phyloP scores from a whole-genome alignment of 1,140 invertebrate genomes.

The Mya arenaria region DNA sequence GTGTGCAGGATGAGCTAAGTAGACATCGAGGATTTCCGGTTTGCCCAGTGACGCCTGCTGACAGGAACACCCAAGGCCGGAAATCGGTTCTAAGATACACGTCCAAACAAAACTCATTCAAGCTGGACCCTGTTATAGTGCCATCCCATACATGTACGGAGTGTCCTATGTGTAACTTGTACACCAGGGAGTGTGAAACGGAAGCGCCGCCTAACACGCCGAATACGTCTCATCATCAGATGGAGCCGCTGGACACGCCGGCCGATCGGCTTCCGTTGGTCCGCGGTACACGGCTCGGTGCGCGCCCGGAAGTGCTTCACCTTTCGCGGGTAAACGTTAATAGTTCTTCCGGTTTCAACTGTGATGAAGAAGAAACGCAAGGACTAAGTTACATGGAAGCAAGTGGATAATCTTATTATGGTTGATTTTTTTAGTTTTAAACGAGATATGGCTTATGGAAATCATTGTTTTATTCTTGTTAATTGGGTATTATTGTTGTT shows the following conservation, averaged over 20 bases:
- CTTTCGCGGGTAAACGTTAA: not conserved
- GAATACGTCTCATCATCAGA: conserved; percentile 32
- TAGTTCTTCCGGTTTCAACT: not conserved
- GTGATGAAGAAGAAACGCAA: too few relatives aligned
- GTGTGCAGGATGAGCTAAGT: not conserved
- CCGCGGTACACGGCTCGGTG: not conserved
- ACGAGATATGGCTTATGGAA: too few relatives aligned
- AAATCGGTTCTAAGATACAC: conserved; percentile 58
- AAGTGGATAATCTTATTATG: too few relatives aligned
- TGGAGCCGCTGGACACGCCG: not conserved
- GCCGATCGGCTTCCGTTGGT: not conserved
- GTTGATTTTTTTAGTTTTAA: too few relatives aligned
- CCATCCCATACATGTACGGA: conserved; percentile 65
- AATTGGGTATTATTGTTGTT: too few relatives aligned
- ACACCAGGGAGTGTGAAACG: conserved; percentile 37
- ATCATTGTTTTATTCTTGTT: too few relatives aligned
- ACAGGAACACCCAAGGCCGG: conserved; percentile 23
- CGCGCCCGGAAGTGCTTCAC: not conserved
- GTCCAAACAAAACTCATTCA: conserved; percentile 42
- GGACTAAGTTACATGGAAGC: too few relatives aligned
- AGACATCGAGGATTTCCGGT: not conserved
- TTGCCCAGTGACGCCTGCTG: not conserved
- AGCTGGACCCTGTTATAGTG: conserved; percentile 63
- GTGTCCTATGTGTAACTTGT: conserved; percentile 63
- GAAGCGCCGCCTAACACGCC: conserved; percentile 64